Evolutionary conservation across 2,797 vertebrate genomes (phyloP).

Genomic region (Eupleurogrammus muticus): DNA sequence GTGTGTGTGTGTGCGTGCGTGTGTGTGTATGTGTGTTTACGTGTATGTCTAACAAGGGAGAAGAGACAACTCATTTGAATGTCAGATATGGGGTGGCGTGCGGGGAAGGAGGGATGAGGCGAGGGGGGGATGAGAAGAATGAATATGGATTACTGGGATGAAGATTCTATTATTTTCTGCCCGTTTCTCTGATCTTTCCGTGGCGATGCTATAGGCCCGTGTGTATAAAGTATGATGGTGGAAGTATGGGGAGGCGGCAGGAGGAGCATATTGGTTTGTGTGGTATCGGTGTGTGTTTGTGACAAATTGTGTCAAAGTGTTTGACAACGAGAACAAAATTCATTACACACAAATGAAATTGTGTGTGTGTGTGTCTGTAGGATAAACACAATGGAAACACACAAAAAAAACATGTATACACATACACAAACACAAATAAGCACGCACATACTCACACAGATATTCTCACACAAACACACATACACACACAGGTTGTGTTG

Average conservation of each 20-base stretch:
- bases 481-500: constrained; percentile 3
- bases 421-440: neutral
- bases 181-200: constrained; percentile 98
- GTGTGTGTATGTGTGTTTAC: constrained; percentile 38
- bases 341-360: constrained; percentile 3
- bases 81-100: constrained; percentile 90
- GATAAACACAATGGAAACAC: neutral
- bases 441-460: neutral
- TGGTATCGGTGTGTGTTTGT: constrained; percentile 36
- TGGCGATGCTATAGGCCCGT: constrained; percentile 83
- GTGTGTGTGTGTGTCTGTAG: constrained; percentile 8
- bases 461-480: neutral
- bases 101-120: constrained; percentile 78
- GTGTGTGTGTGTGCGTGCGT: constrained; percentile 36
- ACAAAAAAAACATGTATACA: neutral
- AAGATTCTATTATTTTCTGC: constrained; percentile 99
- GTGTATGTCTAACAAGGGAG: constrained; percentile 85
- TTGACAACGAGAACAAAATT: constrained; percentile 36
- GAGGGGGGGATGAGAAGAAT: constrained; percentile 91
- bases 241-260: constrained; percentile 72
- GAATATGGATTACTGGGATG: constrained; percentile 99
- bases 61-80: constrained; percentile 94
- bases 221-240: constrained; percentile 69
- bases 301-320: constrained; percentile 12
- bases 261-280: constrained; percentile 42